Evolutionary conservation across 2,888 invertebrate genomes (phyloP).

Genomic region (Aleiodes alternator): DNA sequence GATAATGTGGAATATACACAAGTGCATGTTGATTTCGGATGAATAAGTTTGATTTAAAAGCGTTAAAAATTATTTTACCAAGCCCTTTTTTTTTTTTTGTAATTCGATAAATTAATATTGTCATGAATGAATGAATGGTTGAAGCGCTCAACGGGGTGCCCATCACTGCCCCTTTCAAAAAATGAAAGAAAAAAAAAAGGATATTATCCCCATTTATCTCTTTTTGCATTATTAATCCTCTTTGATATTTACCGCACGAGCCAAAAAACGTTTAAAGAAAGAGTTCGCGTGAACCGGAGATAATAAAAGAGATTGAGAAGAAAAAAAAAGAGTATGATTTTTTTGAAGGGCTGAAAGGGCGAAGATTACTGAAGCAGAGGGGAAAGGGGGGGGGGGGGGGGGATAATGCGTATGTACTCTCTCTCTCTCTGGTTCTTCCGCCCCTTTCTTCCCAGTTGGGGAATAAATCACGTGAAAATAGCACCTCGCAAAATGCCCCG

Average conservation of each 20-base stretch:
- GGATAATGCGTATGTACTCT: conserved; percentile 46
- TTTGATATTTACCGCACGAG: conserved; percentile 40
- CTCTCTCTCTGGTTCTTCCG: conserved; percentile 2
- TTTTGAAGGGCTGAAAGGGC: conserved; percentile 15
- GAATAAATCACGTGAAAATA: conserved; percentile 49
- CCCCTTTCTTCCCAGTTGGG: conserved; percentile 18
- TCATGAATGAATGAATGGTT: conserved; percentile 11
- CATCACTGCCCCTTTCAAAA: conserved; percentile 47
- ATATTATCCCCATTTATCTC: conserved; percentile 41
- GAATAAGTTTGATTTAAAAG: neutral
- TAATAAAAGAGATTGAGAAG: neutral
- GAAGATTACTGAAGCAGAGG: conserved; percentile 19
- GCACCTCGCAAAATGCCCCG: conserved; percentile 40
- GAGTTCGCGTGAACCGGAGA: conserved; percentile 14
- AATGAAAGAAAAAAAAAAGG: conserved; percentile 46
- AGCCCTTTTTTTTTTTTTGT: neutral
- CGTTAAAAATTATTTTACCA: conserved; percentile 21
- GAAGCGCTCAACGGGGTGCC: conserved; percentile 44
- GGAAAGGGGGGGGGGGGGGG: conserved; percentile 58
- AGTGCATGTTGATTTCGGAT: neutral
- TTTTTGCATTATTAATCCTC: conserved; percentile 24
- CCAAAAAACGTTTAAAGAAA: conserved; percentile 9
- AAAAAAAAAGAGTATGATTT: conserved; percentile 14
- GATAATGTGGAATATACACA: no score
- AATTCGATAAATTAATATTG: conserved; percentile 23